These are phyloP conservation scores for Dynastes grantii DNA, from an alignment of 2,888 invertebrate genomes.

Conservation along the genomic window DNA sequence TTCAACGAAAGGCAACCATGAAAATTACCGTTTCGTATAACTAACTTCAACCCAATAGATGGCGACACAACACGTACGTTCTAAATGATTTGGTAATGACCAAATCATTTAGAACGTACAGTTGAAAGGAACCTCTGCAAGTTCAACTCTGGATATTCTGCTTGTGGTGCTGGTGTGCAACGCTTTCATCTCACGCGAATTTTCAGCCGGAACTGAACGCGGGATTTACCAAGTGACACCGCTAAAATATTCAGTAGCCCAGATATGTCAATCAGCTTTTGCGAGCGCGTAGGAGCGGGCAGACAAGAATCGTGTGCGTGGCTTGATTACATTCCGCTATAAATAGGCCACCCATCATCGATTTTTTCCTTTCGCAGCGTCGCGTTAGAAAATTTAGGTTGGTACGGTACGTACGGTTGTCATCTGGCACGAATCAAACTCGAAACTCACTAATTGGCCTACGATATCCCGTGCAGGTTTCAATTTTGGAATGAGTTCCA, in stretches of 20 bases:
- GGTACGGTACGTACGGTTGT: not conserved
- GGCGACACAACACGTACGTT: slow-evolving; percentile 19
- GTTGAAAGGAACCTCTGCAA: not conserved
- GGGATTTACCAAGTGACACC: slow-evolving; percentile 36
- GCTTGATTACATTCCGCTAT: slow-evolving; percentile 41
- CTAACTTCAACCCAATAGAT: slow-evolving; percentile 30
- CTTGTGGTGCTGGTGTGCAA: no score
- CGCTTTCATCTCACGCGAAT: no score
- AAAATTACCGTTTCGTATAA: slow-evolving; percentile 8
- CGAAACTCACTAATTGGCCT: no score
- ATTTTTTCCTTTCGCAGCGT: slow-evolving; percentile 17
- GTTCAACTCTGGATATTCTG: no score
- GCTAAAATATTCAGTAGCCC: slow-evolving; percentile 45
- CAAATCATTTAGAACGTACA: slow-evolving; percentile 26
- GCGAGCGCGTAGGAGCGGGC: slow-evolving; percentile 10
- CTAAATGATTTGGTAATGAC: no score
- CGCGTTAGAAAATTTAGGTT: not conserved
- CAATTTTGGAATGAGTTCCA: no score
- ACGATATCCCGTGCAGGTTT: no score
- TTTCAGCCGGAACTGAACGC: not conserved
- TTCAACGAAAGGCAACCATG: not conserved
- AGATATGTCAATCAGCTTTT: slow-evolving; percentile 41
- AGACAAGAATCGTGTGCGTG: slow-evolving; percentile 25
- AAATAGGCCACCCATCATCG: slow-evolving; percentile 40
- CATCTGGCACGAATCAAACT: no score